Base-by-base conservation (phyloP, 2,113 vertebrate genomes). In the Sylvicapra grimmia region DNA sequence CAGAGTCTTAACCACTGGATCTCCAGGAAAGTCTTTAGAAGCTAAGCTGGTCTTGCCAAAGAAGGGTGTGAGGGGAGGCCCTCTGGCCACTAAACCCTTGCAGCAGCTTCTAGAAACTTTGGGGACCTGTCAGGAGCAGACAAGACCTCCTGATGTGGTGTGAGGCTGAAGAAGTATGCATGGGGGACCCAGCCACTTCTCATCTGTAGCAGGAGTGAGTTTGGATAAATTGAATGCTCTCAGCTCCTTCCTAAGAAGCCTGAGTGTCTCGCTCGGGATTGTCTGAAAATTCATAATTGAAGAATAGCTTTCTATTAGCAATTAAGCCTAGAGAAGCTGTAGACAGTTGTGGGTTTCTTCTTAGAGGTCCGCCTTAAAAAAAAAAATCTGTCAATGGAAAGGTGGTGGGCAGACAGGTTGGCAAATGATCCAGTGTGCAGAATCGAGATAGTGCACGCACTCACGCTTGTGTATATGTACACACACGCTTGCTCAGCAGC, bases 351-450 rank as follows among this genome's bases (percentile, higher is more conserved):
- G 56, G 63, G 58, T 84, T 63, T 92, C 44, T 47, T 86, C 23
- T 77, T 91, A 61, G 19, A 94, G 7, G 27, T 86, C 15, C 21
- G 25, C 14, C 63, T 87, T 83, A 18, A 59, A 51, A 82, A 10
- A 47, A 82, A 11, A 54, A 12, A 9, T 83, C 65, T 56, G 27
- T 33, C 25, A 12, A 36, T 65, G 10, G 58, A 87, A 83, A 40
- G 47, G 36, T 0, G 3, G 8, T 36, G 72, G n/a, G 47, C 63
- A 85, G 95, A 77, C 44, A 65, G 36, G 6, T 25, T 90, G 63
- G 51, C 51, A 87, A 6, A 8, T 51, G 9, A 5, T 44, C 19
- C 12, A 0, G 0, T 12, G 1, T 8, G 31, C 23, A 33, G 49
- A 29, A 40, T 72, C 1, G 36, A 72, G 53, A 54, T 6, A 54